phyloP scores from a whole-genome alignment of 2,888 invertebrate genomes.

The Petrolisthes cinctipes region DNA sequence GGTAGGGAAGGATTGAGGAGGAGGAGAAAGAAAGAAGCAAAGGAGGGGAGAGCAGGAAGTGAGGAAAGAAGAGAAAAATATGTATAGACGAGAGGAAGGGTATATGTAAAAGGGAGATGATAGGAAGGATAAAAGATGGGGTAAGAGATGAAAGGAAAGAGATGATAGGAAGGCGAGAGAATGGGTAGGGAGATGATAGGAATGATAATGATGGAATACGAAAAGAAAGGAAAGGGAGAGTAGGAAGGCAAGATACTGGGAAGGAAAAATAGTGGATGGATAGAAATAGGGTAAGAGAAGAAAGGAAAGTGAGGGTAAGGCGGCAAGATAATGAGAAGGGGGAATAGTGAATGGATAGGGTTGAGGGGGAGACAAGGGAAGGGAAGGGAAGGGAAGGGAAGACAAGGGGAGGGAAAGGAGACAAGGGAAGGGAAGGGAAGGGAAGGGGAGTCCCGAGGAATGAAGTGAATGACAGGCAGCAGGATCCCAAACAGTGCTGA shows the following conservation, averaged over 20 bases:
- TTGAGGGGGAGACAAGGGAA: neutral
- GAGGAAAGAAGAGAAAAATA: neutral
- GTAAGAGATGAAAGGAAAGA: neutral
- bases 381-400: neutral
- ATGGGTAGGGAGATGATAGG: neutral
- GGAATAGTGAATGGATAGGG: neutral
- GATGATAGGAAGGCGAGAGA: neutral
- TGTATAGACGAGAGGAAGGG: too few species aligned
- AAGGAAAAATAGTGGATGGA: neutral
- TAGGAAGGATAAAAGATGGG: conserved; percentile 15
- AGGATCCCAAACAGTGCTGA: neutral
- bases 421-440: too few species aligned
- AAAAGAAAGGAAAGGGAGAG: neutral
- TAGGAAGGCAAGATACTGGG: neutral
- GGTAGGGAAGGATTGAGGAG: neutral
- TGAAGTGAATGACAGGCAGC: neutral
- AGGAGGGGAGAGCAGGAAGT: neutral
- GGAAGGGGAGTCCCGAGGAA: neutral
- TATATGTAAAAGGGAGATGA: neutral
- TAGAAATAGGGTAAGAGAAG: neutral
- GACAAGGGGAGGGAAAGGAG: neutral
- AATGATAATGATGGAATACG: too few species aligned
- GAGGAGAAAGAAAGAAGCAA: neutral
- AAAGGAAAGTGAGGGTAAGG: neutral
- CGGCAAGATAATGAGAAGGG: neutral